phyloP scores from a whole-genome alignment of 2,888 invertebrate species.

The Choreutis nemorana region DNA sequence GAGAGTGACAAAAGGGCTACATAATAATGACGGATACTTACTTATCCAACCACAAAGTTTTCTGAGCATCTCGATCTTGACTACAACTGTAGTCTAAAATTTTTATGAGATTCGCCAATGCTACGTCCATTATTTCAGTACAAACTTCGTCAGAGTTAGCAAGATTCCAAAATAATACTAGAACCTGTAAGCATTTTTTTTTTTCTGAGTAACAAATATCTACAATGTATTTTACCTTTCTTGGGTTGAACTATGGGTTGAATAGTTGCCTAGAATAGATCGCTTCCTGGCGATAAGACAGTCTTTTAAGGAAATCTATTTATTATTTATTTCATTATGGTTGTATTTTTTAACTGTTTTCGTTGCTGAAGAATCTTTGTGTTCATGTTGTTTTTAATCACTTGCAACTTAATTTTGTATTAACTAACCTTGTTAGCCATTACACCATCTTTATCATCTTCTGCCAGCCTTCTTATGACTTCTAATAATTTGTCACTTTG shows the following conservation, averaged over 20 bases:
- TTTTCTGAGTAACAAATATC: too few species aligned
- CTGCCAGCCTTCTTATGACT: constrained; percentile 92
- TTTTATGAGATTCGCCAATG: constrained; percentile 93
- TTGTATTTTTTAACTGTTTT: too few species aligned
- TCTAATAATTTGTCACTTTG: constrained; percentile 95
- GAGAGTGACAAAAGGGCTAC: too few species aligned
- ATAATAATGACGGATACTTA: too few species aligned
- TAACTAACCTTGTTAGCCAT: constrained; percentile 91
- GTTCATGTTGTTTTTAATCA: background rate
- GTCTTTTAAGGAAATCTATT: too few species aligned
- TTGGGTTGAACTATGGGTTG: too few species aligned
- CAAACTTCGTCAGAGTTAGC: constrained; percentile 96
- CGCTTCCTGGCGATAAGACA: too few species aligned
- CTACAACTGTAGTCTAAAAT: constrained; percentile 98
- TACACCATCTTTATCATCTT: constrained; percentile 98
- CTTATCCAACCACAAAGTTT: constrained; percentile 93
- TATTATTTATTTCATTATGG: too few species aligned
- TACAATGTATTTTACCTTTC: too few species aligned
- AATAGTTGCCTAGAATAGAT: too few species aligned
- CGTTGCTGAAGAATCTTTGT: too few species aligned
- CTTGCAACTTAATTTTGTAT: constrained; percentile 1
- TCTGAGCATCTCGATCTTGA: constrained; percentile 95
- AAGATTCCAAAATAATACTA: constrained; percentile 95
- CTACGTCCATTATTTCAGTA: constrained; percentile 97
- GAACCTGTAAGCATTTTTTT: constrained; percentile 72